These are phyloP conservation scores for Podotricha telesiphe DNA, from an alignment of 2,888 invertebrate species.

Conservation along the genomic window DNA sequence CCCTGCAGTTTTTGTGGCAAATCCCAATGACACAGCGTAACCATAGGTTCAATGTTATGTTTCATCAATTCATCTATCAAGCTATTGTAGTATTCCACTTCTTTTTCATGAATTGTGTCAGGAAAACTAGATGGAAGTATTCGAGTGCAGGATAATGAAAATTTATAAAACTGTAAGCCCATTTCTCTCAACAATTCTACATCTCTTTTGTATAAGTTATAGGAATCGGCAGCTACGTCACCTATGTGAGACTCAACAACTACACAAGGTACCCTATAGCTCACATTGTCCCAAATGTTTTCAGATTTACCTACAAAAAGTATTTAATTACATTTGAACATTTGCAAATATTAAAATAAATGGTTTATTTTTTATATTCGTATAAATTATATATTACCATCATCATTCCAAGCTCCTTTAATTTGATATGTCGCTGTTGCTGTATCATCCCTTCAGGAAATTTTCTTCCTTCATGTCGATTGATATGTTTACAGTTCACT, in stretches of 20 bases:
- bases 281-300: conserved; percentile 84
- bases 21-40: conserved; percentile 76
- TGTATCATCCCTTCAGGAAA: conserved; percentile 59
- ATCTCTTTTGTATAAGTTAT: conserved; percentile 80
- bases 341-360: background rate
- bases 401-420: conserved; percentile 78
- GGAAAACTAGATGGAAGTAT: conserved; percentile 80
- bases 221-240: conserved; percentile 81
- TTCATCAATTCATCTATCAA: conserved; percentile 77
- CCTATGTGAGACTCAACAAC: conserved; percentile 78
- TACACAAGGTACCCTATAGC: conserved; percentile 67
- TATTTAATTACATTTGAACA: background rate
- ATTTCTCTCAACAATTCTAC: conserved; percentile 61
- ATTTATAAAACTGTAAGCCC: conserved; percentile 70
- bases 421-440: conserved; percentile 77
- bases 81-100: conserved; percentile 48
- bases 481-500: background rate
- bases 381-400: conserved; percentile 54
- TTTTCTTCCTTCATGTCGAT: conserved; percentile 48
- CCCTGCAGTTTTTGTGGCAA: conserved; percentile 70
- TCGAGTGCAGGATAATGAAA: conserved; percentile 84
- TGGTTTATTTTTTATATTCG: background rate
- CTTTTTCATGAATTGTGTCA: conserved; percentile 72
- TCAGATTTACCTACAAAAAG: conserved; percentile 67
- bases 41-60: conserved; percentile 82